phyloP scores from a whole-genome alignment of 2,113 vertebrate species.

The Leptobrachium ailaonicum region DNA sequence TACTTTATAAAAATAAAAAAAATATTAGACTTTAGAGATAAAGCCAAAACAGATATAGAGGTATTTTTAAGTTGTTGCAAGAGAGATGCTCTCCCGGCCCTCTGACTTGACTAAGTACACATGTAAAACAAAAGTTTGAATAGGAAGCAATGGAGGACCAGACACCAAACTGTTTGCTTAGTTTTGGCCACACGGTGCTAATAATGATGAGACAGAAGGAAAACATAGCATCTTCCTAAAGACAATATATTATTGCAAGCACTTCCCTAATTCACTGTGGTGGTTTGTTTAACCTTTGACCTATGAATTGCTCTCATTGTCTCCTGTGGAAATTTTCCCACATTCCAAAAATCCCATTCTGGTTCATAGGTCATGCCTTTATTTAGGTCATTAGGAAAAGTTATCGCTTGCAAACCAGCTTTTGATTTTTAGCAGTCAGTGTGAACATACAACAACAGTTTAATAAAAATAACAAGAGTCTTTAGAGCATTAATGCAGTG shows the following conservation, averaged over 20 bases:
- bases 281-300: constrained; percentile 34
- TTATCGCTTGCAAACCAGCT: neutral
- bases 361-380: constrained; percentile 26
- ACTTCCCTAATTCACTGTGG: constrained; percentile 1
- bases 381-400: constrained; percentile 12
- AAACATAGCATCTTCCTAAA: constrained; percentile 5
- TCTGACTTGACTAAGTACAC: neutral
- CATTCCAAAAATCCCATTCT: constrained; percentile 35
- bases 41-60: neutral
- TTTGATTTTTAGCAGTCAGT: neutral
- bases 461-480: no score
- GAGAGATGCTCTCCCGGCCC: neutral
- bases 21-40: neutral
- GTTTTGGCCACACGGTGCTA: neutral
- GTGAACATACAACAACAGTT: no score
- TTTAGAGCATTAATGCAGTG: no score
- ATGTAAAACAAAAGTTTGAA: neutral
- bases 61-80: neutral
- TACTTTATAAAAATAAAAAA: no score
- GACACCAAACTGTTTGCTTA: neutral
- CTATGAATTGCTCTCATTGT: constrained; percentile 9
- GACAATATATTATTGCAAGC: constrained; percentile 18
- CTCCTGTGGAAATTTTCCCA: constrained; percentile 11
- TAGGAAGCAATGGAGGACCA: neutral
- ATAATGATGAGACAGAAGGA: neutral